phyloP scores from a whole-genome alignment of 2,113 vertebrate species.

The Regulus satrapa region DNA sequence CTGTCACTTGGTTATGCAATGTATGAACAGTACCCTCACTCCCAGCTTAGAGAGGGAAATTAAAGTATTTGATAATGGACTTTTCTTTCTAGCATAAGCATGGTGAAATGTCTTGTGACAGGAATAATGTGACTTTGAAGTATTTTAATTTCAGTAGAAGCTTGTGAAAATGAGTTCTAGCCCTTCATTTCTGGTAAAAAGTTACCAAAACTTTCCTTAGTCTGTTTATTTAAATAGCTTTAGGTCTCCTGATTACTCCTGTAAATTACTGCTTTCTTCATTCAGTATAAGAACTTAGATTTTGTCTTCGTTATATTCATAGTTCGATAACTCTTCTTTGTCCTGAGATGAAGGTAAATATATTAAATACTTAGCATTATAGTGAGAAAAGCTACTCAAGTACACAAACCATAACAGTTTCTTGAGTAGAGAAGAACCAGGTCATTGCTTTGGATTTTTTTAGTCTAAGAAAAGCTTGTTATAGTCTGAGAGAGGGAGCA shows the following conservation, averaged over 20 bases:
- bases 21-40: background rate
- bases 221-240: background rate
- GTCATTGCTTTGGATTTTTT: background rate
- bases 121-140: background rate
- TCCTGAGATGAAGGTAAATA: background rate
- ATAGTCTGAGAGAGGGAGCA: background rate
- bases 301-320: background rate
- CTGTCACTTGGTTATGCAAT: background rate
- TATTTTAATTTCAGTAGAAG: background rate
- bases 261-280: background rate
- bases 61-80: background rate
- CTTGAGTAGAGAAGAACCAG: background rate
- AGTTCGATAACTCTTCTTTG: background rate
- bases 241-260: background rate
- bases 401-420: background rate
- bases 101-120: background rate
- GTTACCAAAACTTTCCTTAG: background rate
- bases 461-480: background rate
- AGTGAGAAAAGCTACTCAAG: background rate
- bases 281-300: background rate
- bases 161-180: background rate
- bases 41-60: background rate
- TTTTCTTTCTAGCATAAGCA: background rate
- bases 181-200: background rate
- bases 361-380: background rate